Evolutionary conservation across 2,113 vertebrate species (phyloP).

Genomic region (Brachyistius frenatus): DNA sequence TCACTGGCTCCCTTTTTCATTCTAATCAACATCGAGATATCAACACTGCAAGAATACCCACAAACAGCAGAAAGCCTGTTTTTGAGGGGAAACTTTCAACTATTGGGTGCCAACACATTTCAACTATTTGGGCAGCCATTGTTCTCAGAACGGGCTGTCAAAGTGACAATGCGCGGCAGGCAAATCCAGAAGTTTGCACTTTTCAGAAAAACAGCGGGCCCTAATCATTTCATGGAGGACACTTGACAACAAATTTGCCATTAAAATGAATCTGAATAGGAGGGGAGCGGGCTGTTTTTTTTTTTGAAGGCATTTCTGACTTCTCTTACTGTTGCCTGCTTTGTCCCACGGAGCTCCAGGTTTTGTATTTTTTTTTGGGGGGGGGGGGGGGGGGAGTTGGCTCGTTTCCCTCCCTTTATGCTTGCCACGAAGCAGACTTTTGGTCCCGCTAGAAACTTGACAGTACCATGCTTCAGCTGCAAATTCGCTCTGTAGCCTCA

Average conservation of each 20-base stretch:
- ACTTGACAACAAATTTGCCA: conserved; percentile 88
- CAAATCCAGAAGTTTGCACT: conserved; percentile 83
- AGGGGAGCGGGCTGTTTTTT: conserved; percentile 68
- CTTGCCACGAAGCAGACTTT: conserved; percentile 80
- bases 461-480: conserved; percentile 78
- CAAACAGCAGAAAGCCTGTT: conserved; percentile 80
- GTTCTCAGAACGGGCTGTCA: conserved; percentile 84
- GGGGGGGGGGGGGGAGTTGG: conserved; percentile 54
- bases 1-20: conserved; percentile 79
- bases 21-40: conserved; percentile 86
- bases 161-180: conserved; percentile 81
- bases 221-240: conserved; percentile 84
- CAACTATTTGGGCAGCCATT: conserved; percentile 83
- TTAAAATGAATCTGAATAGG: conserved; percentile 84
- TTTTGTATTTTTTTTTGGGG: conserved; percentile 32
- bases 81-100: conserved; percentile 79
- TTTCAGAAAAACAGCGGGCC: conserved; percentile 82
- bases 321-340: conserved; percentile 67
- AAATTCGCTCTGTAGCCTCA: conserved; percentile 80
- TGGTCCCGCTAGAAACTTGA: conserved; percentile 81
- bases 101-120: conserved; percentile 82
- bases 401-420: conserved; percentile 73
- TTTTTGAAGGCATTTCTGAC: conserved; percentile 60
- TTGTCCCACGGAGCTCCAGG: conserved; percentile 72
- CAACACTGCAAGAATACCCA: conserved; percentile 80